A percentile compares a stretch with the other conserved stretches of the same genome.
These are phyloP conservation scores for Cyprinella venusta DNA, from an alignment of 2,797 vertebrate genomes.

Conservation along the genomic window DNA sequence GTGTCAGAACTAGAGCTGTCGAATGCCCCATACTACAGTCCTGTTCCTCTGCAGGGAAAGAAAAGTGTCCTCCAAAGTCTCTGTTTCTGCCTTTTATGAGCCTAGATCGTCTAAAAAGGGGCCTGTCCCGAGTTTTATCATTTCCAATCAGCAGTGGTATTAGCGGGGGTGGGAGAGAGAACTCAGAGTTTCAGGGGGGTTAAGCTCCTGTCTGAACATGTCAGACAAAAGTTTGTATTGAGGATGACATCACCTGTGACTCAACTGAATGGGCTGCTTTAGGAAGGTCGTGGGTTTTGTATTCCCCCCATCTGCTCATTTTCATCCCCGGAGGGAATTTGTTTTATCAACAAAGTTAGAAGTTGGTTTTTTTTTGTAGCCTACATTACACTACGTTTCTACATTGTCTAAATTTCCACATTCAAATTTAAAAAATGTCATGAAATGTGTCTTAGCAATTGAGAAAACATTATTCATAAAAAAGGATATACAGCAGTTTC, in stretches of 20 bases:
- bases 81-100: constrained; percentile 22
- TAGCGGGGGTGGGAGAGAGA: neutral
- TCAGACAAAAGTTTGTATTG: neutral
- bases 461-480: neutral
- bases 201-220: constrained; percentile 41
- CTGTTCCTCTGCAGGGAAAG: constrained; percentile 36
- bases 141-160: constrained; percentile 27
- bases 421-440: neutral
- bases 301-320: neutral
- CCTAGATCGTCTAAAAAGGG: neutral
- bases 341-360: too few relatives aligned
- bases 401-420: neutral
- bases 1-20: constrained; percentile 5
- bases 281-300: too few relatives aligned
- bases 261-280: neutral
- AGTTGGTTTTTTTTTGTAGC: neutral
- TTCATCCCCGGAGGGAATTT: neutral
- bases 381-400: neutral
- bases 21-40: constrained; percentile 36
- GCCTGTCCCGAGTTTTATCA: neutral
- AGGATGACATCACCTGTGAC: too few relatives aligned
- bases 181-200: neutral
- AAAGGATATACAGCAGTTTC: neutral
- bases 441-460: neutral
- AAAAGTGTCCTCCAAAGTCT: neutral